These are phyloP conservation scores for Balaeniceps rex DNA, from an alignment of 2,113 vertebrate genomes.

Conservation along the genomic window DNA sequence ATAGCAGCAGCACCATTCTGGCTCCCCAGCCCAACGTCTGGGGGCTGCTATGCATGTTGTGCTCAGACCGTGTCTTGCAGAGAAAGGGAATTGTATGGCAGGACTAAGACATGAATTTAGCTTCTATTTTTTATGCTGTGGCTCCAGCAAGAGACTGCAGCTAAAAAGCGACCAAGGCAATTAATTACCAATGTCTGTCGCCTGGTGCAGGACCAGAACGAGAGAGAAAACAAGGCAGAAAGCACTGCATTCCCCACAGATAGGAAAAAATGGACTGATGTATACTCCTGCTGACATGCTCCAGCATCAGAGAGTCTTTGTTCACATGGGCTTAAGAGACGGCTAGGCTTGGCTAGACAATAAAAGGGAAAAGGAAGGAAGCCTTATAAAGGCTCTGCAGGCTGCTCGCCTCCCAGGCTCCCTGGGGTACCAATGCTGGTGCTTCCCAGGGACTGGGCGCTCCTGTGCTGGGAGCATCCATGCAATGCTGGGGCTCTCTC, in stretches of 20 bases:
- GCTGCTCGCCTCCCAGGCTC: neutral
- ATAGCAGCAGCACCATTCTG: neutral
- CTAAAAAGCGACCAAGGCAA: neutral
- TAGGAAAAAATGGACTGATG: neutral
- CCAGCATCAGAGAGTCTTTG: neutral
- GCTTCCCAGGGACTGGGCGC: neutral
- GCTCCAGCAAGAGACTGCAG: neutral
- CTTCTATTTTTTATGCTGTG: neutral
- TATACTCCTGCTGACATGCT: neutral
- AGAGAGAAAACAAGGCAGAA: neutral
- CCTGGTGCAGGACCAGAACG: neutral
- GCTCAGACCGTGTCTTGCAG: neutral
- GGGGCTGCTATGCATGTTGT: neutral
- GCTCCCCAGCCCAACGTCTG: neutral
- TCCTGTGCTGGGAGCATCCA: accelerated
- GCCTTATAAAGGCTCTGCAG: neutral
- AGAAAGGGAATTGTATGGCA: neutral
- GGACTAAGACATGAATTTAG: neutral
- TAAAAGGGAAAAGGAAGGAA: neutral
- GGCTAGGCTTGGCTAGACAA: neutral
- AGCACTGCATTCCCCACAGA: neutral
- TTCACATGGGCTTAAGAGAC: neutral
- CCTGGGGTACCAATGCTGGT: neutral
- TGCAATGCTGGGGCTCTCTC: neutral
- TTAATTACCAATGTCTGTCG: neutral